Evolutionary conservation across 2,797 vertebrate genomes (phyloP), one percentile per base, ranked within the genome.

Genomic region (Triplophysa bombifrons): DNA sequence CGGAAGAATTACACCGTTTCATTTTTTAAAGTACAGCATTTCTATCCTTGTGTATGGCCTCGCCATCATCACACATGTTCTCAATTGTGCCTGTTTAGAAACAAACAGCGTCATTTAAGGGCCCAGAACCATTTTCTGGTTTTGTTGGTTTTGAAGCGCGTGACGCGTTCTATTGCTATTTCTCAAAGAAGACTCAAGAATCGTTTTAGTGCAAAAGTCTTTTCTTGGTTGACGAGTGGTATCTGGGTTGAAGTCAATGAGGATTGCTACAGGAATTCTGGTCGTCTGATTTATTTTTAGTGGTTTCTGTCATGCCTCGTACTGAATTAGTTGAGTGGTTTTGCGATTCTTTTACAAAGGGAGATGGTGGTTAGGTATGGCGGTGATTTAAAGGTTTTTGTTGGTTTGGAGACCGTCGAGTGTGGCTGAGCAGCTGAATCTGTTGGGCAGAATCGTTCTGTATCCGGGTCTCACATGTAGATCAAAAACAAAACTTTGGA

Each of bases 131-230:
- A 74, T 63, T 44, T 73, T 51, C 65, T 70, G 66, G 13, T 87
- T 63, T 80, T 71, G 84, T 82, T 85, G 86, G 84, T 88, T 70
- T 53, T 48, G 13, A 72, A 3, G 27, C 85, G 89, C 85, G 87
- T 88, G 76, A 79, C 88, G 90, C 85, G 88, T 91, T 89, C 89
- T 93, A 93, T 94, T 94, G 93, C 93, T 94, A 93, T 92, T 90
- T 68, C 88, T 90, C 87, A 87, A 91, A 91, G 90, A 91, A 91
- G 93, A 93, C 92, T 48, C 90, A 87, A 91, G 60, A 91, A 91
- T 88, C 85, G 89, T 90, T 92, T 92, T 95, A 94, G 93, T 95
- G 94, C 94, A 95, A 94, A 93, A 93, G 85, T 94, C 90, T 93
- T 94, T 91, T 93, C 91, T 90, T 86, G 88, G 91, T 93, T 91